Percentiles rank a stretch among this genome's conserved stretches.
Conservation (phyloP, 2,797 vertebrate species). For the Anguilla obscura region DNA sequence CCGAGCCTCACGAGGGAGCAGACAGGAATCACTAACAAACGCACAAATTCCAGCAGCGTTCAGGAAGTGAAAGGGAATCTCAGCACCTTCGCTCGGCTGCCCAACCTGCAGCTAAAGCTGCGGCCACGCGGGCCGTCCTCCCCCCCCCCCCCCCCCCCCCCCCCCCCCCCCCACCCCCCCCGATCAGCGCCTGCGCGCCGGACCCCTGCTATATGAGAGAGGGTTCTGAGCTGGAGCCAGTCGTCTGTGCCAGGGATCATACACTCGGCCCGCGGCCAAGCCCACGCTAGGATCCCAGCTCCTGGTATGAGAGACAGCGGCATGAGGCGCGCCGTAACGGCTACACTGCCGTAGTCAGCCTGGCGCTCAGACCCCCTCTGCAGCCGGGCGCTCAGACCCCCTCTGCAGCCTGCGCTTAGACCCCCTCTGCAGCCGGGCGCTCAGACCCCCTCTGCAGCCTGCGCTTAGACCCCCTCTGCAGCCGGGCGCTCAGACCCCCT, state of each 20-base stretch:
- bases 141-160: constrained; percentile 23
- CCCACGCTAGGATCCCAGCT: constrained; percentile 62
- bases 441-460: no score
- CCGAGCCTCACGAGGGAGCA: constrained; percentile 35
- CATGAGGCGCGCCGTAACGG: constrained; percentile 40
- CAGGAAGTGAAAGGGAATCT: constrained; percentile 60
- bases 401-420: no score
- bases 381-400: no score
- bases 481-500: no score
- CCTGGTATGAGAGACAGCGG: constrained; percentile 42
- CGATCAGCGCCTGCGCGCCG: constrained; percentile 44
- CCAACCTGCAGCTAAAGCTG: constrained; percentile 42
- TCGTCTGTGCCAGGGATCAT: constrained; percentile 70
- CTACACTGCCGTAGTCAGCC: constrained; percentile 35
- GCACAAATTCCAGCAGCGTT: constrained; percentile 63
- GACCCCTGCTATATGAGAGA: constrained; percentile 51
- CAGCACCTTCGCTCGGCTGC: constrained; percentile 50
- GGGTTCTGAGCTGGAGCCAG: constrained; percentile 60
- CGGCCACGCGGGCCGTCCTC: constrained; percentile 42
- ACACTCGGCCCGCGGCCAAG: constrained; percentile 68
- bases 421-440: no score
- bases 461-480: no score
- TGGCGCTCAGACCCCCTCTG: neutral
- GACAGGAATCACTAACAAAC: constrained; percentile 60
- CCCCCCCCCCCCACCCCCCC: constrained; percentile 23